Percentiles rank a stretch among this genome's conserved stretches.
Conservation (phyloP, 2,113 vertebrate genomes). For the Plestiodon gilberti region DNA sequence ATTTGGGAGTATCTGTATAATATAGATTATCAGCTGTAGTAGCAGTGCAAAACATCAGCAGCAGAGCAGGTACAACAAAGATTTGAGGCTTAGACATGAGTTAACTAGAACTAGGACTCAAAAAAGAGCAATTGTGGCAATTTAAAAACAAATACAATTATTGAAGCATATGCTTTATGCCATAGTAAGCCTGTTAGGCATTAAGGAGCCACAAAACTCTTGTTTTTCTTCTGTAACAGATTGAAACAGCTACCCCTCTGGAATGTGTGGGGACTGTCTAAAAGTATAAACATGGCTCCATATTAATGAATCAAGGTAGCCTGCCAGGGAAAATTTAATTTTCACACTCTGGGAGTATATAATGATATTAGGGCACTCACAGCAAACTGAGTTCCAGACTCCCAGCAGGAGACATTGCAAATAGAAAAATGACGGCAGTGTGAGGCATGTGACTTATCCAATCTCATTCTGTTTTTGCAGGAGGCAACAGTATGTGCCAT, state of each 20-base stretch:
- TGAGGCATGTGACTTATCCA: slow-evolving; percentile 27
- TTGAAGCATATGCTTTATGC: too few relatives aligned
- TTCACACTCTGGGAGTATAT: neutral
- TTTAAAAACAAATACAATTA: too few relatives aligned
- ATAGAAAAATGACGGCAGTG: slow-evolving; percentile 20
- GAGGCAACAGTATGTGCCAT: slow-evolving; percentile 16
- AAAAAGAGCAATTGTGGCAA: too few relatives aligned
- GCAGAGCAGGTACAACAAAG: too few relatives aligned
- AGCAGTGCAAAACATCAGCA: too few relatives aligned
- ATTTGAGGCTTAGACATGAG: neutral
- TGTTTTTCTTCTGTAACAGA: too few relatives aligned
- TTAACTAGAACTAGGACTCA: neutral
- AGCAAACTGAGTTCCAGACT: neutral
- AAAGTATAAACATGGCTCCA: neutral
- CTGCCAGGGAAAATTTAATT: neutral
- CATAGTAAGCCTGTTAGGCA: too few relatives aligned
- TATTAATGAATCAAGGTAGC: neutral
- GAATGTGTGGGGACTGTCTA: fast-evolving
- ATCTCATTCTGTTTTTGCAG: neutral
- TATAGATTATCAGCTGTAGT: too few relatives aligned
- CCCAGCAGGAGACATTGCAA: neutral
- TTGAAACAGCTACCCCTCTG: neutral
- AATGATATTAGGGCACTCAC: neutral
- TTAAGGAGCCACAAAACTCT: too few relatives aligned
- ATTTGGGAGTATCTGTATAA: too few relatives aligned